Percentiles rank a stretch among this genome's conserved stretches.
Conservation (phyloP, 1,140 invertebrate genomes). For the Portunus trituberculatus region DNA sequence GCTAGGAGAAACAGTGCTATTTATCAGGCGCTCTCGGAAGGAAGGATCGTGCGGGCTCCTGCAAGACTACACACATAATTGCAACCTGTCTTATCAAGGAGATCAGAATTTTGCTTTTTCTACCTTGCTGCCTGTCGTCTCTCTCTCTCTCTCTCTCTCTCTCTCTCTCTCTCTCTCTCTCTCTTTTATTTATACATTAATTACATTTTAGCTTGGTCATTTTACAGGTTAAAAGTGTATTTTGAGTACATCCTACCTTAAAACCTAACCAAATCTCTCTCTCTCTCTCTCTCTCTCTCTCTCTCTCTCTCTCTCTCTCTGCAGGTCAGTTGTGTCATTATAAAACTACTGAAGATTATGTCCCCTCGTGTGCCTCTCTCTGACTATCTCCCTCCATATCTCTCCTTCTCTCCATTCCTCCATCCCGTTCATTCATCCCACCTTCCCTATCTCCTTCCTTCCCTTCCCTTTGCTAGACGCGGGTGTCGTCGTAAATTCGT, state of each 20-base stretch:
- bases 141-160: slow-evolving; percentile 11
- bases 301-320: slow-evolving; percentile 5
- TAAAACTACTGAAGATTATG: neutral
- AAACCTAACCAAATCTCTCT: no score
- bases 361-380: neutral
- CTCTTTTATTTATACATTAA: no score
- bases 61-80: neutral
- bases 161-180: slow-evolving; percentile 11
- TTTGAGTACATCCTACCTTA: no score
- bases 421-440: neutral
- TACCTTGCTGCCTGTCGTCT: neutral
- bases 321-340: neutral
- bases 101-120: neutral
- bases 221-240: no score
- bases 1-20: neutral
- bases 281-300: slow-evolving; percentile 20
- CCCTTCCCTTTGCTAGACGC: neutral
- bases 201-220: no score
- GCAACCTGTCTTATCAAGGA: neutral
- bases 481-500: neutral
- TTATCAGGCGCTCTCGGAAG: neutral
- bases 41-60: neutral
- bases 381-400: neutral
- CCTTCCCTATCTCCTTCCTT: neutral
- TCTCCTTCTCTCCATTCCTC: neutral